Evolutionary conservation across 2,797 vertebrate species (phyloP).

Genomic region (Cetoscarus ocellatus): DNA sequence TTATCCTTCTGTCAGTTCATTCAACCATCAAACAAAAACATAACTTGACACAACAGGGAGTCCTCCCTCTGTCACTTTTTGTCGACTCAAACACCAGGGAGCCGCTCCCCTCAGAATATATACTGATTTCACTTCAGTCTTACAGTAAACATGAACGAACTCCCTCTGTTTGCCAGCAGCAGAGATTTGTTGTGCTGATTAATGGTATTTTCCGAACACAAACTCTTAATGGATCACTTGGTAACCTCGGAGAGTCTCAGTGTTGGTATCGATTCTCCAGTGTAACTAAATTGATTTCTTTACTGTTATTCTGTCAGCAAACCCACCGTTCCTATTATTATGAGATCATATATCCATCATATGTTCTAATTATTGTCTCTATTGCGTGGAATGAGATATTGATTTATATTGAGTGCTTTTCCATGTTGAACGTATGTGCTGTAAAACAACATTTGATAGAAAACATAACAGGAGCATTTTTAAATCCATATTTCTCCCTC

Average conservation of each 20-base stretch:
- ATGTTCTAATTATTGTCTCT: conserved; percentile 36
- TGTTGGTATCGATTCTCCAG: conserved; percentile 42
- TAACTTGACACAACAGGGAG: background rate
- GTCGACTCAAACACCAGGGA: background rate
- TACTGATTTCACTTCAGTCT: background rate
- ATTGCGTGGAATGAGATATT: conserved; percentile 59
- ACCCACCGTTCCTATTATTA: background rate
- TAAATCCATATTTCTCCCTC: conserved; percentile 26
- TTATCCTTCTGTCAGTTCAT: too few species aligned
- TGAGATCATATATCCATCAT: conserved; percentile 15
- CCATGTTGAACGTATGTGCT: conserved; percentile 29
- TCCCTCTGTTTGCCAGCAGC: conserved; percentile 13
- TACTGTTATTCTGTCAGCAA: conserved; percentile 22
- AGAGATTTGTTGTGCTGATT: conserved; percentile 28
- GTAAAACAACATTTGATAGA: conserved; percentile 49
- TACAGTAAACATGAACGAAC: background rate
- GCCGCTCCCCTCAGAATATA: conserved; percentile 6
- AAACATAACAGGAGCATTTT: conserved; percentile 18
- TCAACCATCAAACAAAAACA: too few species aligned
- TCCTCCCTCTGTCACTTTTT: background rate
- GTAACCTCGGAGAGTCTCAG: conserved; percentile 39
- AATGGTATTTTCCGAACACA: conserved; percentile 25
- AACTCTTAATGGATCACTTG: conserved; percentile 41
- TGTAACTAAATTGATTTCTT: conserved; percentile 28
- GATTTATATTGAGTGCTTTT: conserved; percentile 54